Evolutionary conservation across 1,140 invertebrate species (phyloP).

Genomic region (Wiebesia pumilae): DNA sequence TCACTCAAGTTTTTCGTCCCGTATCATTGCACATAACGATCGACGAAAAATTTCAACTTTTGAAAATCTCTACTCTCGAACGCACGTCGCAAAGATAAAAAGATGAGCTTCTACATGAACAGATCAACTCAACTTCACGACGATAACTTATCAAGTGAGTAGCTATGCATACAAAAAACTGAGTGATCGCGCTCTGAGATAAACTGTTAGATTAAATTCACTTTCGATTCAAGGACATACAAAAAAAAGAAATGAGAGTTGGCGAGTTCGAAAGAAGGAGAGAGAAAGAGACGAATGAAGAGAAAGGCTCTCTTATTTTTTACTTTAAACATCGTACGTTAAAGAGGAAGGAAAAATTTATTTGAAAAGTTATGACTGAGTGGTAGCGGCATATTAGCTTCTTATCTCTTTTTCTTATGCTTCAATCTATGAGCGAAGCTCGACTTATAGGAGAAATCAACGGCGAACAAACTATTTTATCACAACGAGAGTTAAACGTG

Average conservation of each 20-base stretch:
- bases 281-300: background rate
- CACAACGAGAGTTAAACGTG: conserved; percentile 48
- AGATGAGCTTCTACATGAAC: background rate
- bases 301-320: conserved; percentile 15
- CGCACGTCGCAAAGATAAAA: background rate
- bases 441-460: conserved; percentile 57
- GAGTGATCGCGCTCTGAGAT: background rate
- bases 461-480: conserved; percentile 58
- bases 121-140: background rate
- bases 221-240: conserved; percentile 8
- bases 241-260: no score
- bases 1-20: background rate
- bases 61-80: background rate
- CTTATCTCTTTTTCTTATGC: background rate
- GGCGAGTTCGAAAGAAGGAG: background rate
- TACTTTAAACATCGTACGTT: background rate
- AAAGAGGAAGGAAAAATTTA: background rate
- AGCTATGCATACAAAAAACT: background rate
- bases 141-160: conserved; percentile 16
- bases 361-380: background rate
- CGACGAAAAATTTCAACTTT: background rate
- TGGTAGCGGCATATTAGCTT: background rate
- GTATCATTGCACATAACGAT: background rate
- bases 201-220: background rate
- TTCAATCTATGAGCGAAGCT: background rate